Conservation (phyloP, 2,888 invertebrate species). For the Eupsilia transversa region DNA sequence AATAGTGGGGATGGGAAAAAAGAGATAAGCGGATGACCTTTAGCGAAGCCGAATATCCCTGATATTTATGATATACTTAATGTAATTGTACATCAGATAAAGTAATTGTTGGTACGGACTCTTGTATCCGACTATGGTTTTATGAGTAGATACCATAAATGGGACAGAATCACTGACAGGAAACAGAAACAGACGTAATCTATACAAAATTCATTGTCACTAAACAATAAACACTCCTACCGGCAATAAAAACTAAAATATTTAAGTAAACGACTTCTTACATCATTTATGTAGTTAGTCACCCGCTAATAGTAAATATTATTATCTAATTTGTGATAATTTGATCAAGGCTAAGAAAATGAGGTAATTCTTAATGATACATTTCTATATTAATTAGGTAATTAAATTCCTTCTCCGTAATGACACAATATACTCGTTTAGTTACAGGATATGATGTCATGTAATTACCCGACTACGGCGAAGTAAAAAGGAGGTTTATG, state of each 20-base stretch:
- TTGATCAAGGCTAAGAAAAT: slow-evolving; percentile 46
- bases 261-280: slow-evolving; percentile 45
- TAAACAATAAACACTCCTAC: slow-evolving; percentile 3
- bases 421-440: slow-evolving; percentile 17
- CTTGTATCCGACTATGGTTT: not conserved
- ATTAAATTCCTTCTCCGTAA: slow-evolving; percentile 33
- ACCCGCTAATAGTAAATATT: slow-evolving; percentile 10
- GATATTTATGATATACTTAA: too few species aligned
- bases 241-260: slow-evolving; percentile 37
- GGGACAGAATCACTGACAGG: not conserved
- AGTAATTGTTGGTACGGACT: too few species aligned
- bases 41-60: too few species aligned
- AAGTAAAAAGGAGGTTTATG: too few species aligned
- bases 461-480: too few species aligned
- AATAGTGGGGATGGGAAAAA: too few species aligned
- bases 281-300: slow-evolving; percentile 24
- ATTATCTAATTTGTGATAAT: slow-evolving; percentile 38
- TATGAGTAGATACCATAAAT: not conserved
- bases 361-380: slow-evolving; percentile 46
- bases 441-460: slow-evolving; percentile 34
- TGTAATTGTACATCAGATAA: too few species aligned
- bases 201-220: slow-evolving; percentile 11
- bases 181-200: not conserved
- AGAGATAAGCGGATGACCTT: too few species aligned
- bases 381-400: slow-evolving; percentile 48